Evolutionary conservation across 1,140 invertebrate species (phyloP).

Genomic region (Steinernema feltiae): DNA sequence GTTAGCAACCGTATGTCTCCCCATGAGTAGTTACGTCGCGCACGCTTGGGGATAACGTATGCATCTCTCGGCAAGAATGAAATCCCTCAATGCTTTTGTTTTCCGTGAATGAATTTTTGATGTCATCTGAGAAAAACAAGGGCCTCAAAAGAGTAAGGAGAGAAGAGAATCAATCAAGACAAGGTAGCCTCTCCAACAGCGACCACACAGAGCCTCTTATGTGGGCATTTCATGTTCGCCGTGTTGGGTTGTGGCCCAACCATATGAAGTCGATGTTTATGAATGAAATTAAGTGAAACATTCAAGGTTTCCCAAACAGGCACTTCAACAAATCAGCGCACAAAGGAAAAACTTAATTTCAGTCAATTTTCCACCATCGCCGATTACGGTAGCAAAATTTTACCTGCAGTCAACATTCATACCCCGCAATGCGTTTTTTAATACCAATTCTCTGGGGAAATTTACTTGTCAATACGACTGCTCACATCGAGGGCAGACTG

Average conservation of each 20-base stretch:
- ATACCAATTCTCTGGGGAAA: not conserved
- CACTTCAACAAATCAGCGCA: no score
- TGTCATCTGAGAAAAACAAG: constrained; percentile 11
- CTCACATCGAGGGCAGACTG: not conserved
- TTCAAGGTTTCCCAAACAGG: not conserved
- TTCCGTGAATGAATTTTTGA: constrained; percentile 11
- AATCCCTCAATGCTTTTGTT: not conserved
- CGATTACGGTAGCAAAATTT: not conserved
- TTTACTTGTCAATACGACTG: not conserved
- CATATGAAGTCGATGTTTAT: not conserved
- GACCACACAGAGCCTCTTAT: no score
- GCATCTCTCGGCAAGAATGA: not conserved
- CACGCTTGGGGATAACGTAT: no score
- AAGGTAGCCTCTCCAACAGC: no score
- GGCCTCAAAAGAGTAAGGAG: not conserved
- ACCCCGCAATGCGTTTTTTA: not conserved
- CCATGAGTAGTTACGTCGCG: no score
- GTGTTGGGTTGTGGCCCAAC: no score
- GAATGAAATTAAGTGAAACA: not conserved
- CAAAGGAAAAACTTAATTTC: no score
- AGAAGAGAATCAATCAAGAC: not conserved
- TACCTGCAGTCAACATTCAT: constrained; percentile 5
- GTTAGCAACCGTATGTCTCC: not conserved
- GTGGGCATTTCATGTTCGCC: no score
- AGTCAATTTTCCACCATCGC: no score